Base-by-base conservation (phyloP, 2,888 invertebrate genomes). In the Brachylomia viminalis region DNA sequence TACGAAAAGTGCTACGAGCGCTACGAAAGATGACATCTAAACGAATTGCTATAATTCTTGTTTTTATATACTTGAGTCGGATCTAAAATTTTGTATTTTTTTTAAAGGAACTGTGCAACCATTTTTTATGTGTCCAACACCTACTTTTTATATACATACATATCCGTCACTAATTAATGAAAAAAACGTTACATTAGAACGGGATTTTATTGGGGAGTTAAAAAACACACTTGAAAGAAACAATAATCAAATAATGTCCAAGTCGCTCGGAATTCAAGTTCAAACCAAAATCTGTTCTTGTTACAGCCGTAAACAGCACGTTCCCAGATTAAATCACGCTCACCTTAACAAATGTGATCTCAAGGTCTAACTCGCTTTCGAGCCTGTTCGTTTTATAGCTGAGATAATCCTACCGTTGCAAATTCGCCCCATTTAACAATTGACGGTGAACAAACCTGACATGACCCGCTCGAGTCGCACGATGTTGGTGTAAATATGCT, bases 361-460 rank as follows among this genome's bases (percentile, higher is more conserved):
- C 83, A 79, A 86, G 86, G 86, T 80, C 68, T 83, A 77, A 77
- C 83, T 86, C 86, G 75, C 74, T 84, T 83, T 83, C 79, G 79
- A 83, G 77, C 76, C 72, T 74, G 73, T 86, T 86, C 74, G 42
- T 76, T 79, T 76, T 83, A 79, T 71, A 65, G 61, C 77, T 59
- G 56, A 82, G 86, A 86, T 83, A 86, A 83, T 79, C 66, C 66
- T 72, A 74, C 74, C 76, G 70, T 77, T 80, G 62, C 80, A 49
- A 83, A 83, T 79, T 66, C 65, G 72, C 33, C 47, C 71, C 74
- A 79, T 84, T 84, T 85, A 86, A 83, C 76, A 85, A 86, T 82
- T 74, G 79, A 75, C 73, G 77, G 69, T 54, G 74, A 80, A 72
- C 77, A 74, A 70, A 72, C 49, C 75, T 58, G 69, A 72, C 77